Evolutionary conservation across 2,797 vertebrate species (phyloP).

Genomic region (Odontamblyopus rebecca): DNA sequence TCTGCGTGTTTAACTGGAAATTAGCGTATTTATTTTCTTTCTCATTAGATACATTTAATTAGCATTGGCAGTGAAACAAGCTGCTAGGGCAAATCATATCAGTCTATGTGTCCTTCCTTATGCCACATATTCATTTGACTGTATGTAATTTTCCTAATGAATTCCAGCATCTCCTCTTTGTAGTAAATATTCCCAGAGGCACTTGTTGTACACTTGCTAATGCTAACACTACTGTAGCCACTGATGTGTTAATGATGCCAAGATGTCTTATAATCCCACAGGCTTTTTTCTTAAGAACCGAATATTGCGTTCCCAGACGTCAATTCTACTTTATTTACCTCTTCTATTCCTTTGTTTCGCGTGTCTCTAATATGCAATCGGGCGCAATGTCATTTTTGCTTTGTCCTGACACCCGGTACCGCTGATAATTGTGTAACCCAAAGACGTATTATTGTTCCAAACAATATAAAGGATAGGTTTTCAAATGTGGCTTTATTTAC

Average conservation of each 20-base stretch:
- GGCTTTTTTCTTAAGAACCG: slow-evolving; percentile 37
- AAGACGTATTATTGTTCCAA: slow-evolving; percentile 37
- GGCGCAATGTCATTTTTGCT: slow-evolving; percentile 55
- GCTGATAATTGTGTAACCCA: slow-evolving; percentile 59
- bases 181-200: slow-evolving; percentile 3
- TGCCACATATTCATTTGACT: neutral
- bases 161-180: neutral
- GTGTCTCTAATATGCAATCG: slow-evolving; percentile 60
- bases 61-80: neutral
- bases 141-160: slow-evolving; percentile 6
- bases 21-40: neutral
- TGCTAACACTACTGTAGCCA: slow-evolving; percentile 34
- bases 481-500: slow-evolving; percentile 3
- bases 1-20: slow-evolving; percentile 1
- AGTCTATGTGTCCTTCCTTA: neutral
- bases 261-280: slow-evolving; percentile 35
- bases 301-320: slow-evolving; percentile 47
- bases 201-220: slow-evolving; percentile 17
- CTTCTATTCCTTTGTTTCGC: slow-evolving; percentile 44
- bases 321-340: slow-evolving; percentile 50
- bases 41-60: slow-evolving; percentile 1
- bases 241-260: slow-evolving; percentile 42
- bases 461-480: slow-evolving; percentile 17
- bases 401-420: slow-evolving; percentile 51
- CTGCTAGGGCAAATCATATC: neutral